These are phyloP conservation scores for Octopus sinensis DNA, from an alignment of 1,140 invertebrate species.

Conservation along the genomic window DNA sequence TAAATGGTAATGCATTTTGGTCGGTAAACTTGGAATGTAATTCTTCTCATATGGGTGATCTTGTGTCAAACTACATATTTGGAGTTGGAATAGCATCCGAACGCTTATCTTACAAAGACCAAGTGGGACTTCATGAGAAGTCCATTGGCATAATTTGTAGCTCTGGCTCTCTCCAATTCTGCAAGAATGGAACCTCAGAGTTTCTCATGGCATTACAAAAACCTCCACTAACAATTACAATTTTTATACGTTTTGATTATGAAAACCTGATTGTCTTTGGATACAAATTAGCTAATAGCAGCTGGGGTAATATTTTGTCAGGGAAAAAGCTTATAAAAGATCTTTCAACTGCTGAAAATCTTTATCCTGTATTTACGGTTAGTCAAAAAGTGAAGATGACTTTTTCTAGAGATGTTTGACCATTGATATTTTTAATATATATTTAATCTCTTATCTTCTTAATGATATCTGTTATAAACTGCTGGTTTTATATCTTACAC, in stretches of 20 bases:
- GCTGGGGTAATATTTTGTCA: slow-evolving; percentile 34
- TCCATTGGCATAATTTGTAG: slow-evolving; percentile 46
- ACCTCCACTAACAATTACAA: slow-evolving; percentile 42
- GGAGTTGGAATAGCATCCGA: slow-evolving; percentile 45
- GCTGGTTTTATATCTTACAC: no score
- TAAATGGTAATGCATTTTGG: slow-evolving; percentile 39
- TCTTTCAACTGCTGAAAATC: slow-evolving; percentile 20
- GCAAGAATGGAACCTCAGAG: slow-evolving; percentile 38
- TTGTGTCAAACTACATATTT: slow-evolving; percentile 47
- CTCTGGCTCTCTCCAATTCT: slow-evolving; percentile 39
- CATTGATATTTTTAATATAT: neutral
- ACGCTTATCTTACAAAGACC: slow-evolving; percentile 40
- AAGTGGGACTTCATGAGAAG: slow-evolving; percentile 41
- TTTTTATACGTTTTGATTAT: slow-evolving; percentile 36
- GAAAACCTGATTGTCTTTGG: slow-evolving; percentile 36
- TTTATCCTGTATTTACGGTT: slow-evolving; percentile 51
- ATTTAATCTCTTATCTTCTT: no score
- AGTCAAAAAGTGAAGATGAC: slow-evolving; percentile 51
- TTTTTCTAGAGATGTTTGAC: slow-evolving; percentile 42
- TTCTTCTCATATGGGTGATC: slow-evolving; percentile 41
- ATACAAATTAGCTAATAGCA: slow-evolving; percentile 38
- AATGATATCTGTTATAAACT: no score
- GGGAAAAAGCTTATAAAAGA: slow-evolving; percentile 40
- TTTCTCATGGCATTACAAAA: slow-evolving; percentile 37
- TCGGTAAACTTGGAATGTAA: slow-evolving; percentile 47